These are phyloP conservation scores for Virgularia gustaviana DNA, from an alignment of 92 coral and sea anemone species.

Conservation along the genomic window DNA sequence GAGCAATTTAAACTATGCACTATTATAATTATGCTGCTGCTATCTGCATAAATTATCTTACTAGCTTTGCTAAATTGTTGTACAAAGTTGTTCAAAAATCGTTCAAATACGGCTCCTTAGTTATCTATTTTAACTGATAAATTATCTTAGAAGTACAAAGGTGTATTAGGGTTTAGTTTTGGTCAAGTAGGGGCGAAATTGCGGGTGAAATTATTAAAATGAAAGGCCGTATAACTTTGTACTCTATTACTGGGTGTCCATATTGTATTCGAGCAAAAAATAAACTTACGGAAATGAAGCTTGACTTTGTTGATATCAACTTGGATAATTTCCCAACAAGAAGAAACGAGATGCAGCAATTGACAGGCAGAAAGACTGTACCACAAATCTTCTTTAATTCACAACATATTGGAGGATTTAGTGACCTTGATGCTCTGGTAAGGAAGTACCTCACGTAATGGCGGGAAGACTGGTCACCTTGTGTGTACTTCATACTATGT, in stretches of 20 bases:
- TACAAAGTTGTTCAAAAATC: too few relatives aligned
- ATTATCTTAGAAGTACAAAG: too few relatives aligned
- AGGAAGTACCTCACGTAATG: conserved; percentile 27
- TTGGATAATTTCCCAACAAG: conserved; percentile 71
- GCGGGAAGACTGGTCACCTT: background rate
- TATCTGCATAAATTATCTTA: too few relatives aligned
- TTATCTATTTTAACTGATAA: too few relatives aligned
- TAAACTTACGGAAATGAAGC: conserved; percentile 62
- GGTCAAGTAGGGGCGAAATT: too few relatives aligned
- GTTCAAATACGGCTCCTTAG: too few relatives aligned
- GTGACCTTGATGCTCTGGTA: conserved; percentile 79
- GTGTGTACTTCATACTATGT: background rate
- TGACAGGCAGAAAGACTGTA: conserved; percentile 82
- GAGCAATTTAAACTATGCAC: too few relatives aligned
- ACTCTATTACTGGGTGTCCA: conserved; percentile 95
- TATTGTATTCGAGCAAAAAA: conserved; percentile 86
- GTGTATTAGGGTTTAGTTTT: too few relatives aligned
- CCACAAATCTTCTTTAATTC: conserved; percentile 95
- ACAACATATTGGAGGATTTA: conserved; percentile 82
- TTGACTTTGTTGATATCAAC: conserved; percentile 73
- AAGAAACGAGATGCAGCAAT: conserved; percentile 66
- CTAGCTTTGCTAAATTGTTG: too few relatives aligned
- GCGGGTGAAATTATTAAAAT: too few relatives aligned
- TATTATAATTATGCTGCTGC: too few relatives aligned
- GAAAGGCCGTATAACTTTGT: conserved; percentile 76